Evolutionary conservation across 92 coral and sea anemone genomes (phyloP).

Genomic region (Parazoanthus atlanticus): DNA sequence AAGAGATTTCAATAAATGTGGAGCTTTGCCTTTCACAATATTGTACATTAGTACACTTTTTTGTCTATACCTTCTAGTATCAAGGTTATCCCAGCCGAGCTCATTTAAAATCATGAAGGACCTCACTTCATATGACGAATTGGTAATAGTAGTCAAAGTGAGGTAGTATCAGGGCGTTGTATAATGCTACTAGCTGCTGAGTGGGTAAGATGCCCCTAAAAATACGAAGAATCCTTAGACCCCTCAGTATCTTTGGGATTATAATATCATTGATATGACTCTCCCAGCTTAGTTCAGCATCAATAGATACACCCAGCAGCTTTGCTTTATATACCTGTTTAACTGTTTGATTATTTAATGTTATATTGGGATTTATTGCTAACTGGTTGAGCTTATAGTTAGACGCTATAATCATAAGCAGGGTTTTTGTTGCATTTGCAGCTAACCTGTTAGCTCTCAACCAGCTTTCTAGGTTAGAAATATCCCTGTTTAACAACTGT

Average conservation of each 20-base stretch:
- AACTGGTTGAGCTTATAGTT: neutral
- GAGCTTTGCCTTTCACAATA: neutral
- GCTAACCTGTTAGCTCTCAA: slow-evolving; percentile 28
- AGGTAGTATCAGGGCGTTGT: too few species aligned
- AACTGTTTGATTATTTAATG: neutral
- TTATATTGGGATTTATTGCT: neutral
- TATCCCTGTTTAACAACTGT: neutral
- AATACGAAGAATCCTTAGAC: slow-evolving; percentile 3
- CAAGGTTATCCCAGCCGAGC: too few species aligned
- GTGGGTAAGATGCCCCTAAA: neutral
- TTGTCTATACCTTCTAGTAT: too few species aligned
- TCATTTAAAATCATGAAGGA: too few species aligned
- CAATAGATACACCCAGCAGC: slow-evolving; percentile 3
- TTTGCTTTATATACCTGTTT: neutral
- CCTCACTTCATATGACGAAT: too few species aligned
- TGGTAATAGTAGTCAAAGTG: neutral
- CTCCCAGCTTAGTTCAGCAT: neutral
- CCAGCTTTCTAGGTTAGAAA: slow-evolving; percentile 1
- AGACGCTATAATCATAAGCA: slow-evolving; percentile 5
- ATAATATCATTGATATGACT: neutral
- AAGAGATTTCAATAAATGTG: neutral
- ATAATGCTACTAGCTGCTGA: neutral
- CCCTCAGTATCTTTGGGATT: neutral
- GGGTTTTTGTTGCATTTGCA: slow-evolving; percentile 6
- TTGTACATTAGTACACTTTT: neutral